Conservation (phyloP, 2,888 invertebrate genomes). For the Oligia latruncula region DNA sequence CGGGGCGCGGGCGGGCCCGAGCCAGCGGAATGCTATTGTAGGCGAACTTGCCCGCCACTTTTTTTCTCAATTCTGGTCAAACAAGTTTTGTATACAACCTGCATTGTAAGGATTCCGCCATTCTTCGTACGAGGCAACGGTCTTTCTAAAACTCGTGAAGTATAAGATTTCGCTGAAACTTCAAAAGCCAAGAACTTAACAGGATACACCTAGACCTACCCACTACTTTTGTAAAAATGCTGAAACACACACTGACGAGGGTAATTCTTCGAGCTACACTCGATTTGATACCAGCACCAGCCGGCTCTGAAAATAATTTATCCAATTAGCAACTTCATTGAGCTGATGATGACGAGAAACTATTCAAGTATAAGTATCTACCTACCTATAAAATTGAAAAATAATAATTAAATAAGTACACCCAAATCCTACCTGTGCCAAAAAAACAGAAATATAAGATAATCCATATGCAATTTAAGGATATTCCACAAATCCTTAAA, state of each 20-base stretch:
- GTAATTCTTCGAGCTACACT: neutral
- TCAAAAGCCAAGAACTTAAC: conserved; percentile 40
- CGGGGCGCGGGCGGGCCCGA: conserved; percentile 82
- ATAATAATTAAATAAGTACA: no score
- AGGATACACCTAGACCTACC: neutral
- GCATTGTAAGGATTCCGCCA: conserved; percentile 90
- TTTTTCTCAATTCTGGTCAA: conserved; percentile 89
- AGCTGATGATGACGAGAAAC: neutral
- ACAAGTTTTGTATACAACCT: conserved; percentile 90
- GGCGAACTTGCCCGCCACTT: conserved; percentile 90
- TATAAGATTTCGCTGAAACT: conserved; percentile 76
- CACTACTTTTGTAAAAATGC: neutral
- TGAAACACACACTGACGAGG: neutral
- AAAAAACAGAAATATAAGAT: neutral
- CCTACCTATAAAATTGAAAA: neutral
- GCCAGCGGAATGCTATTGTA: conserved; percentile 88
- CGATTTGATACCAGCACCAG: neutral
- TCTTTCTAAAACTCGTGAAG: conserved; percentile 80
- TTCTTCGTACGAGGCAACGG: conserved; percentile 86
- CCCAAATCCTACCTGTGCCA: neutral
- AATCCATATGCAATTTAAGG: no score
- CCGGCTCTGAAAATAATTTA: neutral
- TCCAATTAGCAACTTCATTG: neutral
- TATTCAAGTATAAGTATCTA: neutral
- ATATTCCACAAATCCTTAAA: neutral